Conservation (phyloP, 2,113 vertebrate genomes). For the Cyphomyrus plagiostoma region DNA sequence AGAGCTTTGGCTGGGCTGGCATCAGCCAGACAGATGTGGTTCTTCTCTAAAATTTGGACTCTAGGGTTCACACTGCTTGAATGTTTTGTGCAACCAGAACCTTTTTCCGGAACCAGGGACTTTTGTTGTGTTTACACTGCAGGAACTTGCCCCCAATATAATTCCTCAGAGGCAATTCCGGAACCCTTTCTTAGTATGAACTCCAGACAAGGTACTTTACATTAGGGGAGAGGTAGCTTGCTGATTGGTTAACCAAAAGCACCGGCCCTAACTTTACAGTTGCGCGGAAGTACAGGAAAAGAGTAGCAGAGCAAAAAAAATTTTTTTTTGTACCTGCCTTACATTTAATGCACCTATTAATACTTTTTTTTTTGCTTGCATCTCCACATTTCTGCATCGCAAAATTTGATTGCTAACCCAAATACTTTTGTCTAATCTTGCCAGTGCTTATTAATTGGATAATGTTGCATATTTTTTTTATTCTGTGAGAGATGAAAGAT, state of each 20-base stretch:
- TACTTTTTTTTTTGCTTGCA: background rate
- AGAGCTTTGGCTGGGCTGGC: background rate
- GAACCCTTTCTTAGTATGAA: background rate
- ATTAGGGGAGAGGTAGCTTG: background rate
- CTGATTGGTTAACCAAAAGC: background rate
- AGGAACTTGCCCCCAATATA: background rate
- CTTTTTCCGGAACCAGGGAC: background rate
- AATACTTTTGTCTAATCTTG: background rate
- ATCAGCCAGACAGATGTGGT: background rate
- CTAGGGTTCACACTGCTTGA: background rate
- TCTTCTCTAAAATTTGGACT: background rate
- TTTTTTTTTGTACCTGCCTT: background rate
- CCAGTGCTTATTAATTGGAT: background rate
- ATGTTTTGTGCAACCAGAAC: no score
- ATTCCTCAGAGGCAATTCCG: background rate
- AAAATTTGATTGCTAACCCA: background rate
- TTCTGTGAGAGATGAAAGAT: background rate
- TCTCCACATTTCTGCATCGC: background rate
- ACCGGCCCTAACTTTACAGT: background rate
- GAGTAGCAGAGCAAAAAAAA: background rate
- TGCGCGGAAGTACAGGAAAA: background rate
- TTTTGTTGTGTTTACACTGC: background rate
- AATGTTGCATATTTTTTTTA: background rate
- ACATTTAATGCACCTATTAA: background rate
- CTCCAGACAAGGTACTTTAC: background rate